phyloP scores from a whole-genome alignment of 2,797 vertebrate genomes.

The Anguilla pacifica region DNA sequence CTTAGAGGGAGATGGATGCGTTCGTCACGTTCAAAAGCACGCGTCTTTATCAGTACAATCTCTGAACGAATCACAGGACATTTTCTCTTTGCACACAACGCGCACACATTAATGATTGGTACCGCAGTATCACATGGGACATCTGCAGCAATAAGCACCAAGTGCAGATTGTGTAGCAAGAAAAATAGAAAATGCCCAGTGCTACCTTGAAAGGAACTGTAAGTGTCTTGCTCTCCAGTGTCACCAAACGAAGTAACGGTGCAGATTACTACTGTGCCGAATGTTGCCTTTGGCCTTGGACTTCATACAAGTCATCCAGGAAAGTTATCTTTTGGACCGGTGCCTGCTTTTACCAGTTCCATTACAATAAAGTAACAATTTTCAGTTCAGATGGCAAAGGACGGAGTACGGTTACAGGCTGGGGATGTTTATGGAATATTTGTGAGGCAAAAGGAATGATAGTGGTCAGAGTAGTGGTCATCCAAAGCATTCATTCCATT shows the following conservation, averaged over 20 bases:
- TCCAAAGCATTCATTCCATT: slow-evolving; percentile 72
- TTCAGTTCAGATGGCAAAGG: neutral
- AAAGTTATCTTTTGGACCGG: neutral
- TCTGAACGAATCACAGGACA: neutral
- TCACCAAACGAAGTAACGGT: neutral
- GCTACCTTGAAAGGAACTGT: neutral
- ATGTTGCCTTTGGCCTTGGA: neutral
- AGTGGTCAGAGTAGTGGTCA: slow-evolving; percentile 68
- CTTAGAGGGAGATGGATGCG: neutral
- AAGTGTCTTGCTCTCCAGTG: neutral
- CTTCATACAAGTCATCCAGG: neutral
- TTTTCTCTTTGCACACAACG: neutral
- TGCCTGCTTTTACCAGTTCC: neutral
- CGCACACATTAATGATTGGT: neutral
- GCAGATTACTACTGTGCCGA: neutral
- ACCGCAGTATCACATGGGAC: neutral
- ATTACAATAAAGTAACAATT: neutral
- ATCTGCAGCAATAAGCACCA: neutral
- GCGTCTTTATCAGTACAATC: neutral
- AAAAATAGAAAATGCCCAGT: neutral
- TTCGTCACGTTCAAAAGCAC: slow-evolving; percentile 6
- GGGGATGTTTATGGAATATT: neutral
- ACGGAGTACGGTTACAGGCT: neutral
- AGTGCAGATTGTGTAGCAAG: slow-evolving; percentile 3
- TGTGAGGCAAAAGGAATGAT: slow-evolving; percentile 55